These are phyloP conservation scores for Patiria pectinifera DNA, from an alignment of 53 echinoderm and acorn worm species.

Conservation along the genomic window DNA sequence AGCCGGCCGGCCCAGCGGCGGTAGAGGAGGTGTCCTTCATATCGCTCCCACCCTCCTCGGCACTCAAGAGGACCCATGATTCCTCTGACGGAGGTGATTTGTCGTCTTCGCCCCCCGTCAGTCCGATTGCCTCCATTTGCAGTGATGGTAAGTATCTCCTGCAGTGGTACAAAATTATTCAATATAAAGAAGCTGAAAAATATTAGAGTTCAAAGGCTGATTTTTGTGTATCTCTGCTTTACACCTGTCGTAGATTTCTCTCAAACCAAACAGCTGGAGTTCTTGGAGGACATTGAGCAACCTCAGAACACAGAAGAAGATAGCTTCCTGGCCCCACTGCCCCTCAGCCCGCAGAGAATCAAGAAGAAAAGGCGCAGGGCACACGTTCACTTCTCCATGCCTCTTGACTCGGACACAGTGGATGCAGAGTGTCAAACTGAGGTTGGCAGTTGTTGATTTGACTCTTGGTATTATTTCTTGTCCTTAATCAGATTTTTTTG, in stretches of 20 bases:
- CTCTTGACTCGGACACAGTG: neutral
- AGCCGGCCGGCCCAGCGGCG: slow-evolving; percentile 1
- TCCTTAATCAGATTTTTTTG: neutral
- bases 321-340: neutral
- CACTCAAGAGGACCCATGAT: neutral
- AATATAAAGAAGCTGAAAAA: too few relatives aligned
- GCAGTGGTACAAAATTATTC: neutral
- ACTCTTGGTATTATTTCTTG: neutral
- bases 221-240: neutral
- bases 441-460: neutral
- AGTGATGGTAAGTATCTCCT: slow-evolving; percentile 19
- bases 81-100: slow-evolving; percentile 1
- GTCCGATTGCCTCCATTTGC: neutral
- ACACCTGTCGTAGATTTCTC: slow-evolving; percentile 28
- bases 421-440: slow-evolving; percentile 48
- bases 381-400: slow-evolving; percentile 47
- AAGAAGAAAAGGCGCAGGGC: slow-evolving; percentile 49
- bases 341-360: slow-evolving; percentile 24
- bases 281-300: slow-evolving; percentile 35
- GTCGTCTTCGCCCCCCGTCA: neutral
- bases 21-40: slow-evolving; percentile 28
- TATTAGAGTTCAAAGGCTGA: too few relatives aligned
- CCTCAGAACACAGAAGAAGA: neutral
- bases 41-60: neutral
- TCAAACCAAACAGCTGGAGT: slow-evolving; percentile 25